Evolutionary conservation across 2,113 vertebrate genomes (phyloP), one percentile per base, ranked within the genome.

Genomic region (Neolamprologus longior): DNA sequence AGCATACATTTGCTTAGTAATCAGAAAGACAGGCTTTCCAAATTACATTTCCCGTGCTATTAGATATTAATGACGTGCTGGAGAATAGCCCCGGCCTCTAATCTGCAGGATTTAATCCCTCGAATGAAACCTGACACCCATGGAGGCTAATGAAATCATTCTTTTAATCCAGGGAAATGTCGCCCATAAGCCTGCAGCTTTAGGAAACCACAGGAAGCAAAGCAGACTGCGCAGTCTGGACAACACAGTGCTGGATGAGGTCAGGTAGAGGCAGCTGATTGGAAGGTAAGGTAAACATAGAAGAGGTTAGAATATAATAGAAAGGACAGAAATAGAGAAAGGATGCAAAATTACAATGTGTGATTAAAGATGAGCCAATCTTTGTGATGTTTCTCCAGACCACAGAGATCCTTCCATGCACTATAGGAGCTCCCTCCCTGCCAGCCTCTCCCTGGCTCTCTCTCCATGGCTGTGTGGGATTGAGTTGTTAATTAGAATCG

Each of bases 401-500:
- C 58, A 88, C 86, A 91, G 82, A 66, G 78, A 85, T 83, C 82
- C 80, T 84, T 89, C 84, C 37, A 80, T 57, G 84, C 68, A 84
- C 86, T 90, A 55, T 52, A 88, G 81, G 17, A 66, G 68, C 84
- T 83, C 63, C 42, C 21, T 42, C 9, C 76, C 86, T 76, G 21
- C 76, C 76, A 52, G 21, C 81, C 45, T 52, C 37, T 57, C 73
- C 80, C 80, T 73, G 58, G 76, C 73, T 86, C 78, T 80, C 84
- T 92, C 88, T 89, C 63, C 63, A 53, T 88, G 89, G 88, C 89
- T 93, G 91, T 91, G 93, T 93, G 91, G 93, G 94, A 95, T 96
- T 96, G 95, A 94, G 94, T 94, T 93, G 94, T 95, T 96, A 97
- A 97, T 97, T 96, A 96, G 95, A 97, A 96, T 92, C 91, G 92